Evolutionary conservation across 2,888 invertebrate genomes (phyloP), one percentile per base, ranked within the genome.

Genomic region (Neoaliturus tenellus): DNA sequence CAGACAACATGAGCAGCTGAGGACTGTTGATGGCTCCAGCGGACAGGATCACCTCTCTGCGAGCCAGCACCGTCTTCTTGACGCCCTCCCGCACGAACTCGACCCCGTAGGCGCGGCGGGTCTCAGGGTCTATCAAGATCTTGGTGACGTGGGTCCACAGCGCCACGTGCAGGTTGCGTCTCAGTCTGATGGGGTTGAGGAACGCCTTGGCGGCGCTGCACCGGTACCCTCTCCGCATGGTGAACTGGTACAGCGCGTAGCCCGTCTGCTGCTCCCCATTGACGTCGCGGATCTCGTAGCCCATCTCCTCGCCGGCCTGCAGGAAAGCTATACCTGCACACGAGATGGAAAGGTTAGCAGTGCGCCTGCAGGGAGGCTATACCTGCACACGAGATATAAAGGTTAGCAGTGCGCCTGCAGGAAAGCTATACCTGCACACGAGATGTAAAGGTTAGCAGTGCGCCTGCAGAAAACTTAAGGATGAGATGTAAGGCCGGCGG

Each of bases 11-110:
- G 83, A 99, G 92, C 12, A 99, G 90, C 88, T 99, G 99, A 0
- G 99, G 98, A 0, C 96, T 94, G 86, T 95, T 98, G 85, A 99
- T 95, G 0, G 99, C 95, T 0, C 99, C 99, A 0, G 96, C 97
- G 0, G 96, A 93, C 17, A 98, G 89, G 85, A 98, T 96, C 0
- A 98, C 96, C 91, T 97, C 97, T 86, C 94, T 93, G 84, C 92
- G 93, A 0, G 97, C 97, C 86, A 93, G 92, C 0, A 94, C 94
- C 0, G 92, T 92, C 88, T 93, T 93, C 23, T 92, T 92, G 8
- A 90, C 89, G 58, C 92, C 90, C 67, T 94, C 92, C 86, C 95
- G 93, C 39, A 96, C 92, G 87, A 95, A 96, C 89, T 97, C 95
- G 0, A 97, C 95, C 0, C 97, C 96, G 85, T 94, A 94, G 0